phyloP scores from a whole-genome alignment of 2,113 vertebrate genomes.

The Ifrita kowaldi region DNA sequence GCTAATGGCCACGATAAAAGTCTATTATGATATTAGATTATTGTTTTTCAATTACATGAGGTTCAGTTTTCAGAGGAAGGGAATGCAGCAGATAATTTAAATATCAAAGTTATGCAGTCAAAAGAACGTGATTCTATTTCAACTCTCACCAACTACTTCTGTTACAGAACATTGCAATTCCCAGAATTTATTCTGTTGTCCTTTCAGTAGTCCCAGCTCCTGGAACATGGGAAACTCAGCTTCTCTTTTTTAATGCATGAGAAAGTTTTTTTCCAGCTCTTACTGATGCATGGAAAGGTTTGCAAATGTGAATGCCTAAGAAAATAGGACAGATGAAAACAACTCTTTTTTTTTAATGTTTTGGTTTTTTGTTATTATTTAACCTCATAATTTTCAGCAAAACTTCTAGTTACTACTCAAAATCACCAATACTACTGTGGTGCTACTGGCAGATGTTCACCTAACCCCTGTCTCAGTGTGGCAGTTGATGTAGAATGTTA shows the following conservation, averaged over 20 bases:
- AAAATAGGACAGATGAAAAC: not conserved
- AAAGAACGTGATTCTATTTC: not conserved
- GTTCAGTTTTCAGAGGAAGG: not conserved
- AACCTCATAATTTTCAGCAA: not conserved
- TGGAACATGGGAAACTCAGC: not conserved
- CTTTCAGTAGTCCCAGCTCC: not conserved
- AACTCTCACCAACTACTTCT: not conserved
- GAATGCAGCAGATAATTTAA: not conserved
- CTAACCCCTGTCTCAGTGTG: not conserved
- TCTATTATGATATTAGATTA: not conserved
- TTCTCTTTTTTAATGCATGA: not conserved
- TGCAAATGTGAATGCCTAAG: not conserved
- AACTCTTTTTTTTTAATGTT: not conserved
- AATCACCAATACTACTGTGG: not conserved
- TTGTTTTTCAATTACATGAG: conserved; percentile 18
- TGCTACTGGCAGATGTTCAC: not conserved
- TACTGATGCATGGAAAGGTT: not conserved
- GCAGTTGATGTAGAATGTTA: not conserved
- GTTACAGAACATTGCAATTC: not conserved
- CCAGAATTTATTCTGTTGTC: not conserved
- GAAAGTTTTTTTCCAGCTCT: not conserved
- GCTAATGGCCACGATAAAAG: not conserved
- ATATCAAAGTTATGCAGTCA: not conserved
- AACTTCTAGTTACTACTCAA: not conserved
- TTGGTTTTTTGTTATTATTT: not conserved